Evolutionary conservation across 2,888 invertebrate genomes (phyloP).

Genomic region (Macropis europaea): DNA sequence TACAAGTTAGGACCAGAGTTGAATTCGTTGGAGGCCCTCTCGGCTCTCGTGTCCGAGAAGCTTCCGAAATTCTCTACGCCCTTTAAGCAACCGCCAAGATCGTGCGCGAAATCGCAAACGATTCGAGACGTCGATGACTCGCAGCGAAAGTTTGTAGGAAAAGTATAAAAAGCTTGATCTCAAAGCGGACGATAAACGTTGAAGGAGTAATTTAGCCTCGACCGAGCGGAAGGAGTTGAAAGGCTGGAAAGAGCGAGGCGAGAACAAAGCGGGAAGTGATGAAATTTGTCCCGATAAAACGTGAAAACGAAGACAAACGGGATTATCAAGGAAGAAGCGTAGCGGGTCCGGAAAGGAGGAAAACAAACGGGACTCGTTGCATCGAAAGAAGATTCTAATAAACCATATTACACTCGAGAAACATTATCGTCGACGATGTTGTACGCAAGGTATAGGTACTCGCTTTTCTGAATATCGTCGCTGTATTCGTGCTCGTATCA

Average conservation of each 20-base stretch:
- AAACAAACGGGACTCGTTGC: conserved; percentile 3
- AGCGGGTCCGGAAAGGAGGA: background rate
- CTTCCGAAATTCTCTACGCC: background rate
- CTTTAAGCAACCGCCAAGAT: too few relatives aligned
- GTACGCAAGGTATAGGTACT: background rate
- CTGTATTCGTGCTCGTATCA: background rate
- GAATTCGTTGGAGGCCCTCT: background rate
- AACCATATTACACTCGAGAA: background rate
- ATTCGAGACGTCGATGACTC: background rate
- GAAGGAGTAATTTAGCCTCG: background rate
- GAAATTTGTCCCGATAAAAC: conserved; percentile 44
- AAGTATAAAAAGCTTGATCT: conserved; percentile 6
- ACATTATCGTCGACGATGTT: background rate
- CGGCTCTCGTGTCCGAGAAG: background rate
- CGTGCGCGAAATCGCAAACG: background rate
- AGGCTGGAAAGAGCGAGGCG: background rate
- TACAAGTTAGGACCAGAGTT: background rate
- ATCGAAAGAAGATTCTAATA: conserved; percentile 1
- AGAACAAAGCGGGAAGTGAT: conserved; percentile 12
- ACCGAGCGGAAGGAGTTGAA: background rate
- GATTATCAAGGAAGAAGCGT: background rate
- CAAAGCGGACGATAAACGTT: conserved; percentile 2
- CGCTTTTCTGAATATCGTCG: background rate
- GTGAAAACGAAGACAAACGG: background rate
- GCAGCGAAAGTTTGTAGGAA: background rate